These are phyloP conservation scores for Rhegmatorhina hoffmannsi DNA, from an alignment of 2,113 vertebrate genomes.

Conservation along the genomic window DNA sequence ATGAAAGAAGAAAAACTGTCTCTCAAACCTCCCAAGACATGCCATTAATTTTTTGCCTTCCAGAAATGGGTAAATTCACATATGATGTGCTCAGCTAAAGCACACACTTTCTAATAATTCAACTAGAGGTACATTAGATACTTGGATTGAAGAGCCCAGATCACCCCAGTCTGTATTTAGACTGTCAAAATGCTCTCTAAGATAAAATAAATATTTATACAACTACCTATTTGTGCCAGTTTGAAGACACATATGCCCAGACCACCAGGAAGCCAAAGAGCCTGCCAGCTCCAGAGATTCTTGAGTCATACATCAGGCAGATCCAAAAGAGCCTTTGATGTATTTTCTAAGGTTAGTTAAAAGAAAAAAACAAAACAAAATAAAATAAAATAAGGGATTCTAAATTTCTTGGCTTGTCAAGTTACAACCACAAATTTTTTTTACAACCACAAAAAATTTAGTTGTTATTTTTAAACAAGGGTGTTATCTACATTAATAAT, in stretches of 20 bases:
- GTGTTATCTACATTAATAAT: not conserved
- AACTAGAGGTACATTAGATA: not conserved
- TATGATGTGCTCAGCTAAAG: not conserved
- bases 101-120: not conserved
- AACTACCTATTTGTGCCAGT: not conserved
- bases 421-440: not conserved
- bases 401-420: not conserved
- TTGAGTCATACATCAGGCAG: constrained; percentile 6
- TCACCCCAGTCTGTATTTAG: not conserved
- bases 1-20: not conserved
- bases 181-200: not conserved
- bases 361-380: too few species aligned
- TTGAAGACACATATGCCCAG: constrained; percentile 22
- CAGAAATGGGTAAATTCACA: not conserved
- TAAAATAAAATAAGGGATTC: not conserved
- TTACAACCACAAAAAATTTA: not conserved
- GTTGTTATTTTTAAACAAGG: not conserved
- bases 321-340: not conserved
- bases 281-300: not conserved
- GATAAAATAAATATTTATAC: not conserved
- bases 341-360: not conserved
- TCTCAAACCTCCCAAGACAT: not conserved
- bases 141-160: not conserved
- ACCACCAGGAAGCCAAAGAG: not conserved
- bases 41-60: not conserved